These are phyloP conservation scores for Scyliorhinus canicula DNA, from an alignment of 2,797 vertebrate species.

Conservation along the genomic window DNA sequence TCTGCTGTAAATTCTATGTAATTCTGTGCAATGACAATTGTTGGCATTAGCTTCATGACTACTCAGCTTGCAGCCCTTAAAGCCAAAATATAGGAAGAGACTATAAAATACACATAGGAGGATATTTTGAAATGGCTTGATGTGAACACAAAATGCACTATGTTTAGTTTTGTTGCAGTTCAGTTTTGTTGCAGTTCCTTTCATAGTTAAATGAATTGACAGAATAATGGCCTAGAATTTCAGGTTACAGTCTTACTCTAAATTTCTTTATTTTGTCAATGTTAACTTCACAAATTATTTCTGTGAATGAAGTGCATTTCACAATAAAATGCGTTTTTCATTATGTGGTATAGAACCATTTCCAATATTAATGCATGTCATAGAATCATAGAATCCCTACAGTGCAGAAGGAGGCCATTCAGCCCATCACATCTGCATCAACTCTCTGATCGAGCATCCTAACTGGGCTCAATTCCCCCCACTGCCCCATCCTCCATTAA, in stretches of 20 bases:
- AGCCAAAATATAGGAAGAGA: neutral
- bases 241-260: neutral
- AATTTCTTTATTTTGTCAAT: neutral
- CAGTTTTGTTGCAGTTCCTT: neutral
- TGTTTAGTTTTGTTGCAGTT: neutral
- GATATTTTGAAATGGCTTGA: neutral
- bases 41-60: neutral
- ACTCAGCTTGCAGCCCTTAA: neutral
- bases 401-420: too few relatives aligned
- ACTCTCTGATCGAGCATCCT: too few relatives aligned
- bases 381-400: too few relatives aligned
- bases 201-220: neutral
- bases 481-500: too few relatives aligned
- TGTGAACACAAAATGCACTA: too few relatives aligned
- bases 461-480: too few relatives aligned
- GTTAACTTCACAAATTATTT: neutral
- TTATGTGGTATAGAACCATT: neutral
- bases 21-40: neutral
- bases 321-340: neutral
- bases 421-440: too few relatives aligned
- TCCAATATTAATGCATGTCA: neutral
- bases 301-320: neutral
- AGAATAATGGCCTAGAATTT: neutral
- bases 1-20: neutral
- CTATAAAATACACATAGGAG: neutral